These are phyloP conservation scores for Carterocephalus palaemon DNA, from an alignment of 2,888 invertebrate genomes.

Conservation along the genomic window DNA sequence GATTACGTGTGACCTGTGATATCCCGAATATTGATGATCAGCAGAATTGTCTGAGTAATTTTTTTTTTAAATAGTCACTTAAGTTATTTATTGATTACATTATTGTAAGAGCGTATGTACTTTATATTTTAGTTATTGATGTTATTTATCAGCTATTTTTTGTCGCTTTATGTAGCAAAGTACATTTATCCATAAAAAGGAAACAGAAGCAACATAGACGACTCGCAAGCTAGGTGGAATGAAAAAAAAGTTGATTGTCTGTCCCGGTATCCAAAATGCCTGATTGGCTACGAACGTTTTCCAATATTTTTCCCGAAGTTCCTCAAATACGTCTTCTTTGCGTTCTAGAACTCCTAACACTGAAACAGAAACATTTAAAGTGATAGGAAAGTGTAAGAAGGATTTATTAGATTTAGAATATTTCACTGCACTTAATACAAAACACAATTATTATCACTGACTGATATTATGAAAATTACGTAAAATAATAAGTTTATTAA, in stretches of 20 bases:
- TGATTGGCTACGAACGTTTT: slow-evolving; percentile 87
- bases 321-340: slow-evolving; percentile 83
- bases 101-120: no score
- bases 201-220: slow-evolving; percentile 86
- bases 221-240: slow-evolving; percentile 86
- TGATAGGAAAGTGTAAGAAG: no score
- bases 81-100: background rate
- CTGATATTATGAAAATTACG: no score
- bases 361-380: slow-evolving; percentile 18
- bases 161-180: slow-evolving; percentile 88
- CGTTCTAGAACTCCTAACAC: slow-evolving; percentile 84
- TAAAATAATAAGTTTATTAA: no score
- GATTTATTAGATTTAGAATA: no score
- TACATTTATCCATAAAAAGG: slow-evolving; percentile 91
- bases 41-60: background rate
- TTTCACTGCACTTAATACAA: no score
- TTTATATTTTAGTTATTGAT: no score
- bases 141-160: slow-evolving; percentile 35
- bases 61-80: background rate
- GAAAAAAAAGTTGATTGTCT: slow-evolving; percentile 86
- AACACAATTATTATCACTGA: no score
- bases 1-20: no score
- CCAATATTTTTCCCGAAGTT: slow-evolving; percentile 84
- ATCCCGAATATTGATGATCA: no score
- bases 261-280: slow-evolving; percentile 90